phyloP scores from a whole-genome alignment of 2,888 invertebrate species.

The Nemurella pictetii region DNA sequence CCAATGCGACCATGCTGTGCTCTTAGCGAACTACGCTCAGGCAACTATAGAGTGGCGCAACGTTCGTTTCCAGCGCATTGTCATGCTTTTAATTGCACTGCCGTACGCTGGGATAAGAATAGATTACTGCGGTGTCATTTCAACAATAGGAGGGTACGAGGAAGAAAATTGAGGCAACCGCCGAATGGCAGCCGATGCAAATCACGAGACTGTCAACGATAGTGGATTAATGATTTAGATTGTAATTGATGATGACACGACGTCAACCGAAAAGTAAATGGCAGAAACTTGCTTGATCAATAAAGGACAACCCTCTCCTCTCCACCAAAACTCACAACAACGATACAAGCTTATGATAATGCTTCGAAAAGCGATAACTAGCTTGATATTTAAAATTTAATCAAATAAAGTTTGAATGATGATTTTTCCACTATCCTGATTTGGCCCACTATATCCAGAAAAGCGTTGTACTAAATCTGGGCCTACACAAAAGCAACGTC shows the following conservation, averaged over 20 bases:
- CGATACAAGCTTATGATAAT: background rate
- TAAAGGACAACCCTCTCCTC: background rate
- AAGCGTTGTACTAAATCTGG: too few species aligned
- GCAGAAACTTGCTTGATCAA: background rate
- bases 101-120: conserved; percentile 11
- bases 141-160: background rate
- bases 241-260: conserved; percentile 20
- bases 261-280: background rate
- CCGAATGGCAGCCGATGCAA: conserved; percentile 14
- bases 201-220: conserved; percentile 11
- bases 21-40: background rate
- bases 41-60: background rate
- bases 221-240: conserved; percentile 17
- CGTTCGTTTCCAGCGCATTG: background rate
- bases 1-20: background rate
- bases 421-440: background rate
- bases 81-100: conserved; percentile 8
- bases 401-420: background rate
- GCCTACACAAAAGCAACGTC: too few species aligned
- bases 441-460: background rate
- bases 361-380: background rate
- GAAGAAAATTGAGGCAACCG: background rate
- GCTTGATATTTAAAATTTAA: background rate
- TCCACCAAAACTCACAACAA: too few species aligned
- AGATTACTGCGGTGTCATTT: conserved; percentile 18